These are phyloP conservation scores for Ischnura elegans DNA, from an alignment of 2,888 invertebrate species.

Conservation along the genomic window DNA sequence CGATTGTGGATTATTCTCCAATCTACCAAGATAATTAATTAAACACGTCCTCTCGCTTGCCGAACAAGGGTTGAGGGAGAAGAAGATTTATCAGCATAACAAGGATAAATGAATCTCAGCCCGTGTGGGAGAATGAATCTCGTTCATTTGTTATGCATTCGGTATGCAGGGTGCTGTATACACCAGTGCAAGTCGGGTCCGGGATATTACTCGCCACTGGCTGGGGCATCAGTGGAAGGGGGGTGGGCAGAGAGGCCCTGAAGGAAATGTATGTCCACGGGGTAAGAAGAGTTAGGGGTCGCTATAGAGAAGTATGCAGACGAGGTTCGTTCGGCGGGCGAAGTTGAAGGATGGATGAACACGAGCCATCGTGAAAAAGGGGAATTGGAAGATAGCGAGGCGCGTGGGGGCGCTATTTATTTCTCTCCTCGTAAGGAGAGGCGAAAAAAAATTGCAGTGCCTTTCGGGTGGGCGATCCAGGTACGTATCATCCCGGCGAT, in stretches of 20 bases:
- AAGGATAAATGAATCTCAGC: neutral
- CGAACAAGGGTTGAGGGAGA: neutral
- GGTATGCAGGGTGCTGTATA: neutral
- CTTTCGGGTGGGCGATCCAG: constrained; percentile 3
- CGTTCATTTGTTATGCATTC: constrained; percentile 2
- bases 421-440: neutral
- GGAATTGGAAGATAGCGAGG: neutral
- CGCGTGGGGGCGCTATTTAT: neutral
- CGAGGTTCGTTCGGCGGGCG: neutral
- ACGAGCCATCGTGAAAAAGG: neutral
- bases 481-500: neutral
- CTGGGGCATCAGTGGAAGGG: neutral
- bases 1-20: neutral
- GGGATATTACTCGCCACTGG: neutral
- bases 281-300: neutral
- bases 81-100: neutral
- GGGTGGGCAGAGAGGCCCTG: neutral
- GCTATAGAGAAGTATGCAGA: neutral
- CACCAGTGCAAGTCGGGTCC: neutral
- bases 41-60: no score
- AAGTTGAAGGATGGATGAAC: constrained; percentile 20
- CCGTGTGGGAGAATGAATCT: neutral
- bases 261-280: constrained; percentile 11
- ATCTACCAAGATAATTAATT: neutral
- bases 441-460: neutral